Evolutionary conservation across 2,888 invertebrate genomes (phyloP), one percentile per base, ranked within the genome.

Genomic region (Patella pellucida): DNA sequence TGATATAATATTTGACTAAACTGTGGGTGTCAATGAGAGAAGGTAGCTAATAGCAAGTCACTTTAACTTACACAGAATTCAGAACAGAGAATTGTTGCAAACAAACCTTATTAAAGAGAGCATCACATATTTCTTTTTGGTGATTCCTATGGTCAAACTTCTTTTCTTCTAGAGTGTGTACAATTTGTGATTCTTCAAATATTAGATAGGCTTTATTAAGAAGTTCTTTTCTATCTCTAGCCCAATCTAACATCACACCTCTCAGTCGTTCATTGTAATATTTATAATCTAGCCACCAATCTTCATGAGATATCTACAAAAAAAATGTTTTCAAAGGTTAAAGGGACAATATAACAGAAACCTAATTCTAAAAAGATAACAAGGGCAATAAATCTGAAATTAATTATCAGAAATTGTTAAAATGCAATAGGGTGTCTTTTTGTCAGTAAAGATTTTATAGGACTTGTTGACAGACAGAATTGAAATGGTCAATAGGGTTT

Each of bases 261-360:
- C 84, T 84, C 70, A 85, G 81, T 41, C 89, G 81, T 70, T 86
- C 85, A 74, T 84, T 82, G 79, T 87, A 88, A 79, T 87, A 88
- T 68, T 85, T 85, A 81, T 83, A 87, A 16, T 83, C 79, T 73
- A 85, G 82, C 85, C 86, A 88, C 90, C 90, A 90, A 52, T 87
- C 84, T 71, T 90, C 90, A 83, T 90, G 90, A 1, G 83, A 81
- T 9, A 89, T 83, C 90, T 90, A 74, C 5, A 69, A 23, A 11
- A 70, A 12, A 23, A 19, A 62, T 16, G 11, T 23, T 12, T 62
- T 23, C 12, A 11, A 3, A 23, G 14, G 4, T 16, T 56, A 16
- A 54, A 9, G 41, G 41, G 9, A 9, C 9, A 9, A 9, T 41
- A 41, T 9, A 1, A 41, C 9, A 41, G 41, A 41, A 9, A 41